Conservation (phyloP, 2,888 invertebrate species). For the Macrophya alboannulata region DNA sequence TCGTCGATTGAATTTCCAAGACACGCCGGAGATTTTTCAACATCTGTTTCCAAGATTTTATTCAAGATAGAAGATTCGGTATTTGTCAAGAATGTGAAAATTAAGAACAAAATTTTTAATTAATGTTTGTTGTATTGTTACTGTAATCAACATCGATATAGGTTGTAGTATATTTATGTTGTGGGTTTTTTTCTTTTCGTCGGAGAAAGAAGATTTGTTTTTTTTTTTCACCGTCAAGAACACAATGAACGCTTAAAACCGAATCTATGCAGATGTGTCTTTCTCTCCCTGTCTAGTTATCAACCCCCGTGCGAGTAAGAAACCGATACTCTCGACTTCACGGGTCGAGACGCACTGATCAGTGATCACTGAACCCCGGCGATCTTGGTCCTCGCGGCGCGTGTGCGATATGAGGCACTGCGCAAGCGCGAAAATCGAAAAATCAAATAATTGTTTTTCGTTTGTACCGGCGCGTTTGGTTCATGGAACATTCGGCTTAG, state of each 20-base stretch:
- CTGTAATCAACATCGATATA: too few relatives aligned
- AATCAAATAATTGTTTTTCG: background rate
- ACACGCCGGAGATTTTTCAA: too few relatives aligned
- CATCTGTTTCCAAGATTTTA: too few relatives aligned
- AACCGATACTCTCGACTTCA: constrained; percentile 25
- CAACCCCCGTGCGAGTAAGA: background rate
- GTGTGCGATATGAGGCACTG: background rate
- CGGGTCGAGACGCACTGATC: constrained; percentile 45
- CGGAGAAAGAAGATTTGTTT: too few relatives aligned
- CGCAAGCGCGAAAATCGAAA: background rate
- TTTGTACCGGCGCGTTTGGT: background rate
- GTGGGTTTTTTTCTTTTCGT: too few relatives aligned
- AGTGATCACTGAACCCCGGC: constrained; percentile 31
- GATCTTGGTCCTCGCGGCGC: background rate
- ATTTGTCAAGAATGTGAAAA: too few relatives aligned
- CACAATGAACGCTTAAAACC: background rate
- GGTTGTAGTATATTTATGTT: too few relatives aligned
- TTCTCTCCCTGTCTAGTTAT: background rate
- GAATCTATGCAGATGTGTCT: background rate
- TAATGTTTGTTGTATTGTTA: too few relatives aligned
- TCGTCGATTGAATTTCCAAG: too few relatives aligned
- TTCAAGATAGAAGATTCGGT: too few relatives aligned
- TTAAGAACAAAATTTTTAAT: too few relatives aligned
- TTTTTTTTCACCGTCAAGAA: background rate
- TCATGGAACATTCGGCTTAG: background rate